Base-by-base conservation (phyloP, 2,888 invertebrate species). In the Pseudococcus jackbeardsleyi region DNA sequence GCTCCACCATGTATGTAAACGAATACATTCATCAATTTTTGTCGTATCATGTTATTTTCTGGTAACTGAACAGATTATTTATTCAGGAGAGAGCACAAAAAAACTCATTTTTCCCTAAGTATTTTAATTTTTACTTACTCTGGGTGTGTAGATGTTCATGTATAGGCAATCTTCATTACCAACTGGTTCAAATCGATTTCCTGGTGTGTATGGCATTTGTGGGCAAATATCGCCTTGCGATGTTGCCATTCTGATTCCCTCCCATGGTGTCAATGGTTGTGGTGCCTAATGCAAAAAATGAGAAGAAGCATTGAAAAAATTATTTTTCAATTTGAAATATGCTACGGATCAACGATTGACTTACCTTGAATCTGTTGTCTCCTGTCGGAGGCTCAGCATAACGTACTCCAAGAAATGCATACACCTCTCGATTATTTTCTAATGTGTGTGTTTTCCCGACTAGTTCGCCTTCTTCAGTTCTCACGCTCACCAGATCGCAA, bases 11-110 rank as follows among this genome's bases (percentile, higher is more conserved):
- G 48, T 46, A 84, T 50, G 84, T 84, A 50, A 6, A 48, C 46
- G 17, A 84, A 84, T 19, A 84, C 48, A 39, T 84, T 84, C 84
- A 42, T 46, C 82, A 46, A n/a, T 84, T 84, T 84, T 12, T 1
- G 3, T 48, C 0, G 3, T 48, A n/a, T 48, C 5, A 48, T 8
- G 26, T 50, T 72, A 33, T 5, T 17, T 15, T 33, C 33, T 72
- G 72, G 72, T 33, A 72, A 17, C 72, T 72, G 12, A 72, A 22
- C 11, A 64, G 11, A 22, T 22, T 9, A 64, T 9, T 22, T 11
- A 22, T 64, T 22, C 1, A 22, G 19, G 11, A 64, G 22, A 22
- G 7, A 19, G 8, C 8, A 19, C 5, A 64, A 2, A 22, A n/a
- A n/a, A 0, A 15, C 9, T 17, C 2, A 72, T 42, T 42, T 42